Evolutionary conservation across 1,140 invertebrate species (phyloP), one percentile per base, ranked within the genome.

Genomic region (Drosophila bifasciata): DNA sequence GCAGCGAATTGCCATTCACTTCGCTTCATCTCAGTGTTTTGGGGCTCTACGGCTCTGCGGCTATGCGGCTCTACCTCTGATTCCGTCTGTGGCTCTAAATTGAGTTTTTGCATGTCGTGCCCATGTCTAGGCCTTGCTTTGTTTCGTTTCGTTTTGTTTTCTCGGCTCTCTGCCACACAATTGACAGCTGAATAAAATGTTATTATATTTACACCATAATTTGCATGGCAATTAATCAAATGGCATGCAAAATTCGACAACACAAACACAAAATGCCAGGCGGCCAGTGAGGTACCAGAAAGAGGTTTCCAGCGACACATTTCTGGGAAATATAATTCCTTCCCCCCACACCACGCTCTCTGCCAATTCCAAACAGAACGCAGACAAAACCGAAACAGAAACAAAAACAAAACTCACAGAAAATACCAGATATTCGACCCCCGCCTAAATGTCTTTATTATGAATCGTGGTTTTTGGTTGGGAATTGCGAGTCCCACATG

Each of bases 191-290:
- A 88, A 88, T 88, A 88, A 88, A 88, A 88, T 88, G 83, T 88
- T 88, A 88, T 88, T 88, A 88, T 88, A 88, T 88, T 88, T 88
- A 88, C 83, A 88, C 83, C 83, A 88, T 88, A 88, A 88, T 88
- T 88, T 88, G 83, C 83, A 88, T 88, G 83, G 83, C 83, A 88
- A 88, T 88, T 88, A 88, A 88, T 88, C 83, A 88, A 88, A 89
- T 88, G 83, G 83, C 83, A 88, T 88, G 83, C 83, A 71, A 83
- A 86, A 89, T 88, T 86, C 73, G 79, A 73, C 70, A 59, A 49
- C 41, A 69, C 19, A 21, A 59, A 49, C 41, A 69, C 19, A 21
- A 55, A 41, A 55, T 55, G 69, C 55, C 39, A 45, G 41, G 53
- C 68, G 41, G 53, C 68, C 46, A 52, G 56, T 67, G 50, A 43